Evolutionary conservation across 2,888 invertebrate species (phyloP).

Genomic region (Sinotaia quadrata): DNA sequence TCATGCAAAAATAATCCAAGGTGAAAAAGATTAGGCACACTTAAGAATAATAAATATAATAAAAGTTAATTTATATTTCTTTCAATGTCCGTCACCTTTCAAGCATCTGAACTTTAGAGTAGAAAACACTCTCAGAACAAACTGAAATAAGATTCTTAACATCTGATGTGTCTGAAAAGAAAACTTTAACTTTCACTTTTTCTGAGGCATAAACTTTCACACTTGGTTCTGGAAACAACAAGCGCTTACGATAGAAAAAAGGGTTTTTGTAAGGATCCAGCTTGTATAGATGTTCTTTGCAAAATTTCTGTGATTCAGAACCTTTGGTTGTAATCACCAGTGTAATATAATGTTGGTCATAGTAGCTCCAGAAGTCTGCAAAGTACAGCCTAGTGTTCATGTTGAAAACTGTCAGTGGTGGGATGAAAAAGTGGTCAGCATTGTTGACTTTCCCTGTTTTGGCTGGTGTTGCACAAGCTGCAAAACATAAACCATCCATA

Average conservation of each 20-base stretch:
- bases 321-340: slow-evolving; percentile 16
- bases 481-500: slow-evolving; percentile 1
- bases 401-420: slow-evolving; percentile 21
- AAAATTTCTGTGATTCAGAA: slow-evolving; percentile 11
- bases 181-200: slow-evolving; percentile 9
- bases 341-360: slow-evolving; percentile 15
- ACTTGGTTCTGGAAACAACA: slow-evolving; percentile 8
- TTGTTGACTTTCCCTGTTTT: not conserved
- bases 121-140: slow-evolving; percentile 16
- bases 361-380: slow-evolving; percentile 23
- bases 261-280: slow-evolving; percentile 25
- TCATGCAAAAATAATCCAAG: too few relatives aligned
- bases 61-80: too few relatives aligned
- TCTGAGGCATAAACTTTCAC: slow-evolving; percentile 19
- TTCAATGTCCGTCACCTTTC: too few relatives aligned
- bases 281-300: slow-evolving; percentile 15
- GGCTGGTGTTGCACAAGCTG: slow-evolving; percentile 2
- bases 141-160: not conserved
- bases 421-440: not conserved
- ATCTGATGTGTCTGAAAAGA: slow-evolving; percentile 4
- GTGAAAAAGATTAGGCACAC: too few relatives aligned
- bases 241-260: slow-evolving; percentile 15
- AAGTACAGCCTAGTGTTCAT: slow-evolving; percentile 15
- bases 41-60: too few relatives aligned
- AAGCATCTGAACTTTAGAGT: slow-evolving; percentile 1